Base-by-base conservation (phyloP, 2,113 vertebrate genomes). In the Lycocorax pyrrhopterus region DNA sequence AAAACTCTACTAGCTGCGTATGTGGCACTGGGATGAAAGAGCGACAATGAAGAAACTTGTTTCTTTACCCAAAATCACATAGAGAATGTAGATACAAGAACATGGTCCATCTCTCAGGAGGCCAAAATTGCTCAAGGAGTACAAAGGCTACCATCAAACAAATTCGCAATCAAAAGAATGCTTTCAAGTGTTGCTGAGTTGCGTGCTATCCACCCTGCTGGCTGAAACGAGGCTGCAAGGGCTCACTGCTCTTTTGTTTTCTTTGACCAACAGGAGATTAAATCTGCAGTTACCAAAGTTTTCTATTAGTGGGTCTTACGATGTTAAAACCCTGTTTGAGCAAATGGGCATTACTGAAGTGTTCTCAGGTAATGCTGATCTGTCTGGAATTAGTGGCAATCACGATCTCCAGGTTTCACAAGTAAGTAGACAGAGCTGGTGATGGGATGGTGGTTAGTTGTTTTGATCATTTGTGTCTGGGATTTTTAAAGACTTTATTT, bases 311-410 rank as follows among this genome's bases (percentile, higher is more conserved):
- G 97, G 96, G 2, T 98, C 97, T 52, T 98, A 98, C 1, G 74
- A 97, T 8, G 94, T 99, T 93, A 97, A 96, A 77, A 63, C 81
- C 2, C 81, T 98, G 53, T 90, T 99, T 83, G 46, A 44, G 67
- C 96, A 97, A 83, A 98, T 99, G 98, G 99, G 99, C 71, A 98
- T 99, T 80, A 94, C 96, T 33, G 97, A 99, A 87, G 98, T 98
- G 68, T 99, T 99, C 96, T 79, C 94, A 88, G 22, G 75, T 32
- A 84, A 55, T 25, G 98, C 99, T 74, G 94, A 99, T 91, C 97
- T 99, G 51, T 97, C 96, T 90, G 98, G 98, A 80, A 98, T 99
- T 95, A 96, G 97, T 33, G 87, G 94, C 44, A 91, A 78, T 11
- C 72, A 0, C 3, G 41, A 88, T 51, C 96, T 99, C 68, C 98